Conservation (phyloP, 2,888 invertebrate species). For the Sinodicranocentrus sp. region DNA sequence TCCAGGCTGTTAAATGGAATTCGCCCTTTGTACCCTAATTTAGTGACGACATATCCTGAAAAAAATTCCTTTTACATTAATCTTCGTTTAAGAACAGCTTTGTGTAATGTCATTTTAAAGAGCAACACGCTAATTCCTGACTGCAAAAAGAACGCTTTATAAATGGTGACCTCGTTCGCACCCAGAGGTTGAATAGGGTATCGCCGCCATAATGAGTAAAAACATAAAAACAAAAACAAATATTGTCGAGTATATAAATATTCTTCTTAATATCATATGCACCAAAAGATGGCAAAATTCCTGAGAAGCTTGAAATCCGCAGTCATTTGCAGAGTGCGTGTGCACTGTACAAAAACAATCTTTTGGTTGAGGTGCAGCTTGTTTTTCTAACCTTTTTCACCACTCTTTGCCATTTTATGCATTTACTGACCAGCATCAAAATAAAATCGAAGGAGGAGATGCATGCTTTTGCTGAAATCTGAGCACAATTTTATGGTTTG, state of each 20-base stretch:
- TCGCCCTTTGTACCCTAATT: not conserved
- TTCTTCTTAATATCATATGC: too few species aligned
- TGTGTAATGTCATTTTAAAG: too few species aligned
- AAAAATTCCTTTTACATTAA: too few species aligned
- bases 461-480: not conserved
- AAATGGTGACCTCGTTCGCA: not conserved
- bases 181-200: constrained; percentile 1
- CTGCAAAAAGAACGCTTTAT: too few species aligned
- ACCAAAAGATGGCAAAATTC: too few species aligned
- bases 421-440: constrained; percentile 12
- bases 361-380: not conserved
- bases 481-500: too few species aligned
- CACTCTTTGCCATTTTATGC: not conserved
- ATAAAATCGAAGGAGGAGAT: not conserved
- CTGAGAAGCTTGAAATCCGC: too few species aligned
- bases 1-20: not conserved
- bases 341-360: not conserved
- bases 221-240: not conserved
- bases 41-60: too few species aligned
- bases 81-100: too few species aligned
- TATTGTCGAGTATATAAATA: too few species aligned
- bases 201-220: not conserved
- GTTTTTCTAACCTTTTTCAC: constrained; percentile 7
- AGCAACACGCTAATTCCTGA: too few species aligned
- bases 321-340: not conserved